These are phyloP conservation scores for Noctua pronuba DNA, from an alignment of 2,888 invertebrate species.

Conservation along the genomic window DNA sequence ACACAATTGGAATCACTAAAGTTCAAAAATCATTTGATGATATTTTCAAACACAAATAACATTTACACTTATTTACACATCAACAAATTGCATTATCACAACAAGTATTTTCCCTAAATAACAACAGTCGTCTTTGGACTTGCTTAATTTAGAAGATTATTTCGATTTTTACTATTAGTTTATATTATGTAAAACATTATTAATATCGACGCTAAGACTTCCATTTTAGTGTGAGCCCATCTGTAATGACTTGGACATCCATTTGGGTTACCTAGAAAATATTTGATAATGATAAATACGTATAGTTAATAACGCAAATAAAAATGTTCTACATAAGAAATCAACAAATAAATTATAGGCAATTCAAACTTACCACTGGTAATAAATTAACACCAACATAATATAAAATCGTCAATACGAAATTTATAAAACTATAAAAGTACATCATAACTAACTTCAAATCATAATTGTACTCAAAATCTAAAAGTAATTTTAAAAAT, in stretches of 20 bases:
- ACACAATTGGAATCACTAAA: slow-evolving; percentile 64
- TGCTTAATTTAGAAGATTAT: slow-evolving; percentile 74
- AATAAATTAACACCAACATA: slow-evolving; percentile 87
- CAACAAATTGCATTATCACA: slow-evolving; percentile 87
- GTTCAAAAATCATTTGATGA: slow-evolving; percentile 77
- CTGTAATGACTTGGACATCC: slow-evolving; percentile 87
- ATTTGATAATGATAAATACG: slow-evolving; percentile 84
- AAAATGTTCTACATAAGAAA: slow-evolving; percentile 62
- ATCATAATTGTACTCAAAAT: slow-evolving; percentile 62
- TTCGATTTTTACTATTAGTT: slow-evolving; percentile 69
- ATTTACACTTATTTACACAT: slow-evolving; percentile 81
- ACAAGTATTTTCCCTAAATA: slow-evolving; percentile 84
- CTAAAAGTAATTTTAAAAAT: slow-evolving; percentile 53
- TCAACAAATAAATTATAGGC: slow-evolving; percentile 64
- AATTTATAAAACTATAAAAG: slow-evolving; percentile 62
- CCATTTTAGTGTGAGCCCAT: slow-evolving; percentile 85
- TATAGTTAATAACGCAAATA: slow-evolving; percentile 66
- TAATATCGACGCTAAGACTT: slow-evolving; percentile 81
- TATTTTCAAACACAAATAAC: slow-evolving; percentile 76
- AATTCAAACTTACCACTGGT: slow-evolving; percentile 84
- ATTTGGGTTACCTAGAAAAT: slow-evolving; percentile 90
- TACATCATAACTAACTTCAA: slow-evolving; percentile 62
- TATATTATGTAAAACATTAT: slow-evolving; percentile 74
- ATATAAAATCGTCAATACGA: slow-evolving; percentile 76
- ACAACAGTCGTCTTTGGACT: slow-evolving; percentile 87